These are phyloP conservation scores for Macrochelys suwanniensis DNA, from an alignment of 2,797 vertebrate genomes.

Conservation along the genomic window DNA sequence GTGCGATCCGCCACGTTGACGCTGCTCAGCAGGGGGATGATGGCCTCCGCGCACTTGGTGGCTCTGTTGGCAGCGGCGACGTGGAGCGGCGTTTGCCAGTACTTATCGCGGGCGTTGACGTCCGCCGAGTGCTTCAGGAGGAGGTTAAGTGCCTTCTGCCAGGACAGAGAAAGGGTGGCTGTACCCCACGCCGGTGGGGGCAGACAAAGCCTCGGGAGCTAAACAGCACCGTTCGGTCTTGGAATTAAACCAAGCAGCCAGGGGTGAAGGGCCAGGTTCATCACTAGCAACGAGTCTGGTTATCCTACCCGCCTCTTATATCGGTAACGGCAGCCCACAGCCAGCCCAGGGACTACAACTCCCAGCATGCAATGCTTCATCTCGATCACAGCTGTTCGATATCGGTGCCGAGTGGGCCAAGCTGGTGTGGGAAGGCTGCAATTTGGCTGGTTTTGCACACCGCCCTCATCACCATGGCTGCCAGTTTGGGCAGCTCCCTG, in stretches of 20 bases:
- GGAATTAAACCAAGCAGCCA: neutral
- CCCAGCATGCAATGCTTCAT: neutral
- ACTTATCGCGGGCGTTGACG: constrained; percentile 94
- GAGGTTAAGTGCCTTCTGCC: constrained; percentile 92
- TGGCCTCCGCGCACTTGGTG: constrained; percentile 91
- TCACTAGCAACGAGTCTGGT: too few species aligned
- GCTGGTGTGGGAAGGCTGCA: neutral
- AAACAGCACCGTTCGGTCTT: neutral
- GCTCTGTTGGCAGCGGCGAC: constrained; percentile 94
- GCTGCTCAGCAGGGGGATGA: constrained; percentile 91
- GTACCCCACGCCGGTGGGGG: neutral
- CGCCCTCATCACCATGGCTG: too few species aligned
- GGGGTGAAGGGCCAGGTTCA: neutral
- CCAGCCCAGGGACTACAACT: neutral
- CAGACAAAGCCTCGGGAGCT: neutral
- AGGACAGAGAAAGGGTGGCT: neutral
- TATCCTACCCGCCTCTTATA: too few species aligned
- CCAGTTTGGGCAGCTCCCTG: neutral
- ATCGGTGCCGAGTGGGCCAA: too few species aligned
- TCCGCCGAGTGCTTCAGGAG: constrained; percentile 94
- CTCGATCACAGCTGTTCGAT: neutral
- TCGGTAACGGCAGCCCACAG: too few species aligned
- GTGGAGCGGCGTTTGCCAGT: constrained; percentile 96
- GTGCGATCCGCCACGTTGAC: constrained; percentile 94
- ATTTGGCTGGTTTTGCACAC: neutral